Evolutionary conservation across 37 sponge, comb jelly and placozoan genomes (phyloP).

Genomic region (Aplysina aerophoba): DNA sequence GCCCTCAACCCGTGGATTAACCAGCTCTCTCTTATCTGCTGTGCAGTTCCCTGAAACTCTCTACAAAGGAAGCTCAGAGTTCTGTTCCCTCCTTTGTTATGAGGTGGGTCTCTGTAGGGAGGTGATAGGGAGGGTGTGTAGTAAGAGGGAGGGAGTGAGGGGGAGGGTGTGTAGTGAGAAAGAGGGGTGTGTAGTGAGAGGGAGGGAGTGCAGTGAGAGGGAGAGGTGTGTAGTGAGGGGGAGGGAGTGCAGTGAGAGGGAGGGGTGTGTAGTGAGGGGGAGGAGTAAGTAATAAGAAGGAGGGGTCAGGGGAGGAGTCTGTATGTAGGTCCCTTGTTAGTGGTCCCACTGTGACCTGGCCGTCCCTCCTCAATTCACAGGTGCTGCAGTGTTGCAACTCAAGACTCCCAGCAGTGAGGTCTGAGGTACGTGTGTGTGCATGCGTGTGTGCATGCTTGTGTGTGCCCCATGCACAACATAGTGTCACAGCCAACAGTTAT

Average conservation of each 20-base stretch:
- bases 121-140: not conserved
- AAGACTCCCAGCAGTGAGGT: slow-evolving; percentile 55
- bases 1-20: not conserved
- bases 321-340: not conserved
- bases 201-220: slow-evolving; percentile 46
- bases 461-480: no score
- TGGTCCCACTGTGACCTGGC: not conserved
- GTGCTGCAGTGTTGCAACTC: slow-evolving; percentile 82
- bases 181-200: not conserved
- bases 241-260: not conserved
- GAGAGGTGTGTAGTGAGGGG: slow-evolving; percentile 12
- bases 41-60: slow-evolving; percentile 71
- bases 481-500: not conserved
- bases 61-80: slow-evolving; percentile 78
- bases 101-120: slow-evolving; percentile 66
- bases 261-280: not conserved
- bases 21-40: not conserved
- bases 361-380: slow-evolving; percentile 42
- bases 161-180: not conserved
- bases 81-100: slow-evolving; percentile 84
- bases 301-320: not conserved
- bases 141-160: not conserved
- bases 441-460: not conserved
- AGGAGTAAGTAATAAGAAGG: not conserved
- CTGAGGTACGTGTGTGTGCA: slow-evolving; percentile 54